Conservation (phyloP, 2,888 invertebrate genomes). For the Acrobasis suavella region DNA sequence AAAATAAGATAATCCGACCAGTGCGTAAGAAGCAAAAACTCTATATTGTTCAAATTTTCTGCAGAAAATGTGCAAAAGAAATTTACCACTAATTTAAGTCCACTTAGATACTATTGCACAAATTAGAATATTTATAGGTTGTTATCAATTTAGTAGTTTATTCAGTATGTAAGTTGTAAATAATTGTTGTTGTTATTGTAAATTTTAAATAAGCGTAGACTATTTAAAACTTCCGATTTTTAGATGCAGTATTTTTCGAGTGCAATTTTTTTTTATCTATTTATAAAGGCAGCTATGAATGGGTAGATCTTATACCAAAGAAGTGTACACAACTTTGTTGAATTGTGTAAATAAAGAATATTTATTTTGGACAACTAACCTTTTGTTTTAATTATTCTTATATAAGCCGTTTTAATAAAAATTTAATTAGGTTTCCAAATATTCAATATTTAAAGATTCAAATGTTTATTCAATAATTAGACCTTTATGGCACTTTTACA, state of each 20-base stretch:
- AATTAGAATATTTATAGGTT: constrained; percentile 35
- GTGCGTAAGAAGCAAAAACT: not conserved
- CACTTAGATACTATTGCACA: constrained; percentile 35
- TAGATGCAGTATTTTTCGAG: constrained; percentile 70
- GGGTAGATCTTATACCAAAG: constrained; percentile 77
- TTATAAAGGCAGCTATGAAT: constrained; percentile 48
- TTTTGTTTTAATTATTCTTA: constrained; percentile 39
- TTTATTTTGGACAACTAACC: constrained; percentile 48
- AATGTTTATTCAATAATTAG: no score
- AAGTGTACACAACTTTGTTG: constrained; percentile 67
- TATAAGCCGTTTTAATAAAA: not conserved
- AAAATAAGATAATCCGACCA: not conserved
- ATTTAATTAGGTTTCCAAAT: no score
- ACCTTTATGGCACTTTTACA: no score
- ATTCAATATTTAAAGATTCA: no score
- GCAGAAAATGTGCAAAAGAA: not conserved
- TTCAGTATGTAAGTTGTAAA: constrained; percentile 35
- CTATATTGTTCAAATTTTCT: not conserved
- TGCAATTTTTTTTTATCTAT: constrained; percentile 62
- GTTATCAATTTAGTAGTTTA: constrained; percentile 32
- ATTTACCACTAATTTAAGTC: constrained; percentile 20
- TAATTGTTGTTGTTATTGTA: constrained; percentile 51
- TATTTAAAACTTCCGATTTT: constrained; percentile 35
- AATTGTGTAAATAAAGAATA: constrained; percentile 70
- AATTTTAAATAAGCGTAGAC: constrained; percentile 46